Evolutionary conservation across 2,113 vertebrate genomes (phyloP).

Genomic region (Verasper variegatus): DNA sequence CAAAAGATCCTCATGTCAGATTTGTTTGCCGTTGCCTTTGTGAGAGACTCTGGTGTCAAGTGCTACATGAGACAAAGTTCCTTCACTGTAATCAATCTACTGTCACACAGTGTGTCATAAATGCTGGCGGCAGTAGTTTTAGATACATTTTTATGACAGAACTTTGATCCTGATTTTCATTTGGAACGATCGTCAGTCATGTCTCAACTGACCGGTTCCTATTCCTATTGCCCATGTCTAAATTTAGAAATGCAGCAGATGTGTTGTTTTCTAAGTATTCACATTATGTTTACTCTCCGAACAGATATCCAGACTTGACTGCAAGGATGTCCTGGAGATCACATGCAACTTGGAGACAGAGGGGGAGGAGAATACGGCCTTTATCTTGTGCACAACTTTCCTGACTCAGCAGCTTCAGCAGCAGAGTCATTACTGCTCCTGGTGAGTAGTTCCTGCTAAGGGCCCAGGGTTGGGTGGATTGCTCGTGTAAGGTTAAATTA

Average conservation of each 20-base stretch:
- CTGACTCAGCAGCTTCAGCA: slow-evolving; percentile 97
- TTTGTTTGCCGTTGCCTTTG: no score
- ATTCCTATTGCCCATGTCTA: not conserved
- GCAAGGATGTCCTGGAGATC: slow-evolving; percentile 95
- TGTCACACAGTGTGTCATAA: no score
- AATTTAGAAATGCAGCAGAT: not conserved
- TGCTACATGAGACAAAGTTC: no score
- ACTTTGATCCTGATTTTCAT: not conserved
- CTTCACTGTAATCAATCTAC: no score
- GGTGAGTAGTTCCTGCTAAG: slow-evolving; percentile 80
- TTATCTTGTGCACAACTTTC: slow-evolving; percentile 96
- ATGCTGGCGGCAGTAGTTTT: not conserved
- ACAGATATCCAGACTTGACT: slow-evolving; percentile 95
- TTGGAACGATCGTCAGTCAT: no score
- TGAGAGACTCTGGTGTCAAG: no score
- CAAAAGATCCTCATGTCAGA: no score
- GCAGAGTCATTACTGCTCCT: slow-evolving; percentile 92
- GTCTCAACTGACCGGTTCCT: no score
- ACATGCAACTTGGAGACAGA: slow-evolving; percentile 96
- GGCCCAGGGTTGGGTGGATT: not conserved
- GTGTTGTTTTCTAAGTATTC: slow-evolving; percentile 2
- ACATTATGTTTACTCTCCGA: slow-evolving; percentile 15
- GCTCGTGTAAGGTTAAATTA: not conserved
- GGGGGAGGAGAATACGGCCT: slow-evolving; percentile 95
- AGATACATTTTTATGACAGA: not conserved